Conservation (phyloP, 1,140 invertebrate genomes). For the Tachypleus tridentatus region DNA sequence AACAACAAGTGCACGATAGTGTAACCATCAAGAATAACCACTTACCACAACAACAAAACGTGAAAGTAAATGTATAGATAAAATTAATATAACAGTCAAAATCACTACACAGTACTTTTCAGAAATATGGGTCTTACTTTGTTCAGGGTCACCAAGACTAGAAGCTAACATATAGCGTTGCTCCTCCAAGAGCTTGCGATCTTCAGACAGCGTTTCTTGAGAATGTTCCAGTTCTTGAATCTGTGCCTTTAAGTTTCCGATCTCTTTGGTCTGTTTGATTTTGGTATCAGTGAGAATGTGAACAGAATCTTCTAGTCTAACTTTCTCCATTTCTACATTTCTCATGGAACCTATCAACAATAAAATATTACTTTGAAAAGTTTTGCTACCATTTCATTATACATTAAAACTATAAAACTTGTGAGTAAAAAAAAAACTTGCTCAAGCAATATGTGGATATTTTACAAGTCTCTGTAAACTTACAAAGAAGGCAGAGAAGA, state of each 20-base stretch:
- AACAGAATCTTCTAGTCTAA: constrained; percentile 12
- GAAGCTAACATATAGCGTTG: constrained; percentile 13
- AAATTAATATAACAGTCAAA: too few relatives aligned
- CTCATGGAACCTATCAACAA: constrained; percentile 7
- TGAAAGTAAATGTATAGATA: too few relatives aligned
- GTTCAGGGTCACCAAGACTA: constrained; percentile 12
- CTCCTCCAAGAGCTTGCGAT: constrained; percentile 7
- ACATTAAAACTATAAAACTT: neutral
- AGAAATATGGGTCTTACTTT: constrained; percentile 6
- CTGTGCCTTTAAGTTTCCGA: constrained; percentile 5
- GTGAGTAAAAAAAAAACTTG: neutral
- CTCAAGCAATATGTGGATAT: too few relatives aligned
- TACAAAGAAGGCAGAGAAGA: neutral
- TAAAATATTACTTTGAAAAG: neutral
- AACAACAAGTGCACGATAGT: too few relatives aligned
- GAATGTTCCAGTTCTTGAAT: constrained; percentile 4
- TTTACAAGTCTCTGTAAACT: neutral
- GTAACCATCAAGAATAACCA: too few relatives aligned
- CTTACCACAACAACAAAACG: too few relatives aligned
- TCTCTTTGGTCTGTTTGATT: constrained; percentile 9
- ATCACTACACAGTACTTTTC: too few relatives aligned
- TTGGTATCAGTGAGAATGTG: constrained; percentile 7
- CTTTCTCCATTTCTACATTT: constrained; percentile 12
- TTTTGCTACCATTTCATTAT: neutral
- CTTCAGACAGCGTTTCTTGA: constrained; percentile 12